Evolutionary conservation across 2,797 vertebrate species (phyloP).

Genomic region (Buphagus erythrorhynchus): DNA sequence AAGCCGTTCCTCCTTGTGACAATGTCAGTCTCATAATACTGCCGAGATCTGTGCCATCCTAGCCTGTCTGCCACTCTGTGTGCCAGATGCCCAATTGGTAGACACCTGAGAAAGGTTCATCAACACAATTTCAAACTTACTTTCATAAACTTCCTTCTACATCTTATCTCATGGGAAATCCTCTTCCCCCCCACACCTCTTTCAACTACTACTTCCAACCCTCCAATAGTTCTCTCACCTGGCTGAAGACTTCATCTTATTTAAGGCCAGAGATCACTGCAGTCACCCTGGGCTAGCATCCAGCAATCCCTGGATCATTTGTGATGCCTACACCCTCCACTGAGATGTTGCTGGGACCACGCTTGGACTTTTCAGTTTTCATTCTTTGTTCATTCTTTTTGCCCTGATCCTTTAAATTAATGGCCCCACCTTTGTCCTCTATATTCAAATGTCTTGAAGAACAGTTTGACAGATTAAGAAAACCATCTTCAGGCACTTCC

Average conservation of each 20-base stretch:
- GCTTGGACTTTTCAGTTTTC: not conserved
- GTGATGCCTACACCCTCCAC: not conserved
- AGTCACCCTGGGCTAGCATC: not conserved
- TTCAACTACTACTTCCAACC: not conserved
- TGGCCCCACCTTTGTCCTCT: not conserved
- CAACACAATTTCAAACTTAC: not conserved
- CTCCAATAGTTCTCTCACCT: not conserved
- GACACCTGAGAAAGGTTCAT: not conserved
- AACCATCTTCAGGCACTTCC: not conserved
- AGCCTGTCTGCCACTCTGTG: not conserved
- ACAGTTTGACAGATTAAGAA: not conserved
- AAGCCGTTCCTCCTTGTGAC: constrained; percentile 29
- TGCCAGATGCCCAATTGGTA: not conserved
- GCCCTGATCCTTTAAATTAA: not conserved
- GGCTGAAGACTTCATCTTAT: not conserved
- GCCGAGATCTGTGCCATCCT: not conserved
- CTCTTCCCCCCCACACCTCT: not conserved
- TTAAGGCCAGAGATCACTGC: not conserved
- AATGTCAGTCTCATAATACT: not conserved
- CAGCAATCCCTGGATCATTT: not conserved
- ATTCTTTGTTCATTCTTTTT: not conserved
- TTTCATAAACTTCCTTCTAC: not conserved
- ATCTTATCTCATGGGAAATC: not conserved
- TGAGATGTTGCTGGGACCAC: not conserved
- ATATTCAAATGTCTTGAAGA: not conserved